Evolutionary conservation across 2,888 invertebrate genomes (phyloP).

Genomic region (Drosophila algonquin): DNA sequence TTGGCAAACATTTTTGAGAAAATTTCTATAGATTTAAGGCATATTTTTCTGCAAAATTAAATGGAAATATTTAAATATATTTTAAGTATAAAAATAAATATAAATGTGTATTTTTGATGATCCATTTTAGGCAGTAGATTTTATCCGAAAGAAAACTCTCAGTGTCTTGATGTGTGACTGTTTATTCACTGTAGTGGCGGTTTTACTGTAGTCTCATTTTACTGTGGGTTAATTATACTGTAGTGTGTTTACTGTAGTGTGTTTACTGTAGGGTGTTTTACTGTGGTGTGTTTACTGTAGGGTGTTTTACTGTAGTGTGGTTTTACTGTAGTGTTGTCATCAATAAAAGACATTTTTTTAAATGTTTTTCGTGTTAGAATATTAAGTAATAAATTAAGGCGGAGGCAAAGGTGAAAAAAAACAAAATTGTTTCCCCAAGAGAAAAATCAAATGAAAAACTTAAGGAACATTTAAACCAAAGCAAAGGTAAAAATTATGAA

Average conservation of each 20-base stretch:
- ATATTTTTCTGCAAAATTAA: slow-evolving; percentile 7
- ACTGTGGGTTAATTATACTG: neutral
- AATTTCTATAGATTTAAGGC: neutral
- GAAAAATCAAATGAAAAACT: neutral
- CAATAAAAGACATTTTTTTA: slow-evolving; percentile 11
- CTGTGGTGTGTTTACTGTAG: neutral
- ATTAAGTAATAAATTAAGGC: neutral
- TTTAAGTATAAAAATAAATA: slow-evolving; percentile 3
- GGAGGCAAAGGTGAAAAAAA: slow-evolving; percentile 2
- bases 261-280: slow-evolving; percentile 5
- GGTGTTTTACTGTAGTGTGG: slow-evolving; percentile 7
- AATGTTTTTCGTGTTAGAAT: slow-evolving; percentile 27
- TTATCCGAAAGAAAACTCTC: slow-evolving; percentile 10
- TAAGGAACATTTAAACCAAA: neutral
- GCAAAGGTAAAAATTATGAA: neutral
- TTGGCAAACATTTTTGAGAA: neutral
- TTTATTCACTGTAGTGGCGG: slow-evolving; percentile 28
- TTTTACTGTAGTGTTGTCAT: slow-evolving; percentile 12
- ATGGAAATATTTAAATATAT: neutral
- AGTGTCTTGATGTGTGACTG: slow-evolving; percentile 45
- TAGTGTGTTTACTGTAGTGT: slow-evolving; percentile 2
- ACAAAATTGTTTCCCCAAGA: neutral
- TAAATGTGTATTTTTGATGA: slow-evolving; percentile 45
- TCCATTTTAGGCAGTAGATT: slow-evolving; percentile 26
- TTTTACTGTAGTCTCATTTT: slow-evolving; percentile 15